These are phyloP conservation scores for Caenorhabditis briggsae DNA, from an alignment of 1,140 invertebrate species.

Conservation along the genomic window DNA sequence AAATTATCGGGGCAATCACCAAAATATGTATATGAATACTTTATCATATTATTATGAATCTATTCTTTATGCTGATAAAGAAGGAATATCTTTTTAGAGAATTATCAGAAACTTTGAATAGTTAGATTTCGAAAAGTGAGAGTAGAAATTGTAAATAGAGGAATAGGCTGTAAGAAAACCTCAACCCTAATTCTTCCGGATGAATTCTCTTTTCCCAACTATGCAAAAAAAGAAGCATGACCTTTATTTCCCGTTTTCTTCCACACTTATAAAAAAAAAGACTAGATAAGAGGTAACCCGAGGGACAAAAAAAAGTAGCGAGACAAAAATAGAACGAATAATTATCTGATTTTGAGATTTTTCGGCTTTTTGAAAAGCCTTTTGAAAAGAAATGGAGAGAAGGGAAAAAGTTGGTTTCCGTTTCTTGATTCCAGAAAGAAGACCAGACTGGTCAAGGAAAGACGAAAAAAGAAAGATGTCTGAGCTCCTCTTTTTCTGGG, in stretches of 20 bases:
- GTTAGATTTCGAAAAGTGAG: not conserved
- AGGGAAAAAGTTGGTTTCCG: not conserved
- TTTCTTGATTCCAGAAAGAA: constrained; percentile 35
- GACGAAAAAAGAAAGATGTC: constrained; percentile 1
- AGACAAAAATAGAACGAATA: not conserved
- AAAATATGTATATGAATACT: not conserved
- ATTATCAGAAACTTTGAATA: too few species aligned
- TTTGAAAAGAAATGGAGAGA: not conserved
- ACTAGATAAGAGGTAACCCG: not conserved
- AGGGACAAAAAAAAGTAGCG: not conserved
- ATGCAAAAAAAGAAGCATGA: constrained; percentile 15
- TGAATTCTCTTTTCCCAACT: not conserved
- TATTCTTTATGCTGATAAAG: too few species aligned
- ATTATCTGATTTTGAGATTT: constrained; percentile 39
- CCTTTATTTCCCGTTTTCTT: constrained; percentile 5
- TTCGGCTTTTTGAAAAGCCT: not conserved
- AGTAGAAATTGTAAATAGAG: not conserved
- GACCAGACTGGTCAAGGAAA: constrained; percentile 32
- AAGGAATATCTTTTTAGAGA: too few species aligned
- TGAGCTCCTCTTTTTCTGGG: not conserved
- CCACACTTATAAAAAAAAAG: not conserved
- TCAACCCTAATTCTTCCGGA: constrained; percentile 5
- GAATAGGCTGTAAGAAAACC: not conserved
- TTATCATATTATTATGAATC: not conserved
- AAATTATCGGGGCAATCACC: not conserved